Evolutionary conservation across 2,888 invertebrate genomes (phyloP).

Genomic region (Diarsia brunnea): DNA sequence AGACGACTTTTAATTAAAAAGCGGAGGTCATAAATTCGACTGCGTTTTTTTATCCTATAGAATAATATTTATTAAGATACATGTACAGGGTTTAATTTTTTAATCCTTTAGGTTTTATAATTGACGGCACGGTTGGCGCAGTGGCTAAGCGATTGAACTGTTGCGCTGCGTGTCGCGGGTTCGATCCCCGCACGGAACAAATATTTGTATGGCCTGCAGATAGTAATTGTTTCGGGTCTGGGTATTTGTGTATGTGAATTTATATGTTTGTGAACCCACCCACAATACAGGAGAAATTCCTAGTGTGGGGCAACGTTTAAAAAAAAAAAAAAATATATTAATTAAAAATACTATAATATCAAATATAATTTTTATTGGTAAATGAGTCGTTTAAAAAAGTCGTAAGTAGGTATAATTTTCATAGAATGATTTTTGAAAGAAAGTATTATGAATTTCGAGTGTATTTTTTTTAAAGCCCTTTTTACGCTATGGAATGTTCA

Average conservation of each 20-base stretch:
- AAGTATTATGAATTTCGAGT: not conserved
- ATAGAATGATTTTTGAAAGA: not conserved
- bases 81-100: not conserved
- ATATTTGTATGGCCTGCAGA: no score
- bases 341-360: not conserved
- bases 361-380: not conserved
- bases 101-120: no score
- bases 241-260: no score
- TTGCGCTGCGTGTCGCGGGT: no score
- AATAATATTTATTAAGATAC: not conserved
- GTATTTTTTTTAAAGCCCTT: not conserved
- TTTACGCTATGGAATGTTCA: not conserved
- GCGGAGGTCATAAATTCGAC: not conserved
- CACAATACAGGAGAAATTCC: no score
- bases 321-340: no score
- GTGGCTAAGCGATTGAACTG: no score
- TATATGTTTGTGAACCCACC: no score
- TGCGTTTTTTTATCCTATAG: not conserved
- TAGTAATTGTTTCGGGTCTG: no score
- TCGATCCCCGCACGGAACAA: no score
- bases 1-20: not conserved
- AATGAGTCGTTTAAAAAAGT: not conserved
- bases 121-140: no score
- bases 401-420: not conserved
- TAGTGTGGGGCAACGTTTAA: no score